Percentiles rank a stretch among this genome's conserved stretches.
Evolutionary conservation across 1,140 invertebrate genomes (phyloP).

Genomic region (Pararge aegeria): DNA sequence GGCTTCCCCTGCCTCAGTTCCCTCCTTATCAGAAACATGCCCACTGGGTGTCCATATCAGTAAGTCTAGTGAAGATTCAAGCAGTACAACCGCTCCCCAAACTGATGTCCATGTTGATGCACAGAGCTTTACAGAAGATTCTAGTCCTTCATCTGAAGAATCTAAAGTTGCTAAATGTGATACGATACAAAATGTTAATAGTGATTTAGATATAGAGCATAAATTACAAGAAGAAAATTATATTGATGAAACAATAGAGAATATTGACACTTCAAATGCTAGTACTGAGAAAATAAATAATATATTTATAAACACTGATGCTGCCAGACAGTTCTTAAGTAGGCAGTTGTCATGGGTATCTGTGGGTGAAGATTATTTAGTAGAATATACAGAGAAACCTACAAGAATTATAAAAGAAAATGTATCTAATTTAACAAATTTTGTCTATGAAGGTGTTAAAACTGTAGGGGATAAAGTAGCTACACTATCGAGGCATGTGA

Average conservation of each 20-base stretch:
- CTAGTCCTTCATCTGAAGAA: slow-evolving; percentile 77
- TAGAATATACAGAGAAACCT: slow-evolving; percentile 84
- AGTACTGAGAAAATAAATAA: slow-evolving; percentile 82
- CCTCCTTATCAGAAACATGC: slow-evolving; percentile 75
- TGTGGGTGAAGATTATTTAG: slow-evolving; percentile 83
- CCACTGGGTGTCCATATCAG: slow-evolving; percentile 74
- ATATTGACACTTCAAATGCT: slow-evolving; percentile 47
- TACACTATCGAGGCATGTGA: slow-evolving; percentile 86
- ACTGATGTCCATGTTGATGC: slow-evolving; percentile 71
- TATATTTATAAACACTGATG: slow-evolving; percentile 86
- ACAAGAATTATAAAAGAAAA: slow-evolving; percentile 86
- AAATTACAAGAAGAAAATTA: slow-evolving; percentile 38
- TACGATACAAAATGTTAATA: slow-evolving; percentile 41
- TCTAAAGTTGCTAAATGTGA: slow-evolving; percentile 69
- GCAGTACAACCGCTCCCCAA: slow-evolving; percentile 74
- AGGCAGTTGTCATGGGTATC: slow-evolving; percentile 87
- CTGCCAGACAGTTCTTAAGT: slow-evolving; percentile 85
- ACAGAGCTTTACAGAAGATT: slow-evolving; percentile 80
- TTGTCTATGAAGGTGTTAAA: slow-evolving; percentile 87
- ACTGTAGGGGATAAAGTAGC: slow-evolving; percentile 87
- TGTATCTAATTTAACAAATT: slow-evolving; percentile 86
- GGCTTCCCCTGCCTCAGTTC: slow-evolving; percentile 77
- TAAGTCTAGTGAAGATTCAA: slow-evolving; percentile 79
- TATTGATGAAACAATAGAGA: slow-evolving; percentile 55
- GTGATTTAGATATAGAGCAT: slow-evolving; percentile 41